Evolutionary conservation across 1,140 invertebrate genomes (phyloP).

Genomic region (Rhizoglyphus robini): DNA sequence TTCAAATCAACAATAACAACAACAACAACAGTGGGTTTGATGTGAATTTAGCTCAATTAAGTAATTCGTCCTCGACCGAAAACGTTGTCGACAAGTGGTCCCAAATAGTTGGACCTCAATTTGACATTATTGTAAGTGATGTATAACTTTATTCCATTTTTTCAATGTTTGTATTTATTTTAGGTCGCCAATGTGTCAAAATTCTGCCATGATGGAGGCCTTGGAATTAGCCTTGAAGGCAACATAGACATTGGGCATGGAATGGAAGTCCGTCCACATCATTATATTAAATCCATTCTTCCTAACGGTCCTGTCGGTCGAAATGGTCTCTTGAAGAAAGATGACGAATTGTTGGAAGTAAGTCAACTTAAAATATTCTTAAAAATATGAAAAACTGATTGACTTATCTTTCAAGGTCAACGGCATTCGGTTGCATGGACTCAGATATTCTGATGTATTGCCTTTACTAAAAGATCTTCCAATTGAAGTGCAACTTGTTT

Average conservation of each 20-base stretch:
- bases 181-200: slow-evolving; percentile 68
- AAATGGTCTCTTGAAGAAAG: slow-evolving; percentile 59
- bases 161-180: slow-evolving; percentile 12
- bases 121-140: slow-evolving; percentile 63
- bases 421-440: slow-evolving; percentile 77
- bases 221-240: slow-evolving; percentile 90
- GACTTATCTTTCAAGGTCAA: slow-evolving; percentile 57
- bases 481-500: slow-evolving; percentile 82
- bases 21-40: neutral
- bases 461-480: slow-evolving; percentile 87
- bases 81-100: slow-evolving; percentile 52
- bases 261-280: slow-evolving; percentile 71
- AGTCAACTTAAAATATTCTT: neutral
- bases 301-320: slow-evolving; percentile 85
- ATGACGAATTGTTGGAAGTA: slow-evolving; percentile 76
- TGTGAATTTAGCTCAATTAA: too few relatives aligned
- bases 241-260: slow-evolving; percentile 85
- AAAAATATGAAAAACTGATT: neutral
- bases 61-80: neutral
- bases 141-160: neutral
- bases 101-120: slow-evolving; percentile 61
- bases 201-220: slow-evolving; percentile 68
- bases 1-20: slow-evolving; percentile 9
- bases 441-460: slow-evolving; percentile 91
- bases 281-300: slow-evolving; percentile 82